Conservation (phyloP, 1,140 invertebrate species). For the Cepaea nemoralis region DNA sequence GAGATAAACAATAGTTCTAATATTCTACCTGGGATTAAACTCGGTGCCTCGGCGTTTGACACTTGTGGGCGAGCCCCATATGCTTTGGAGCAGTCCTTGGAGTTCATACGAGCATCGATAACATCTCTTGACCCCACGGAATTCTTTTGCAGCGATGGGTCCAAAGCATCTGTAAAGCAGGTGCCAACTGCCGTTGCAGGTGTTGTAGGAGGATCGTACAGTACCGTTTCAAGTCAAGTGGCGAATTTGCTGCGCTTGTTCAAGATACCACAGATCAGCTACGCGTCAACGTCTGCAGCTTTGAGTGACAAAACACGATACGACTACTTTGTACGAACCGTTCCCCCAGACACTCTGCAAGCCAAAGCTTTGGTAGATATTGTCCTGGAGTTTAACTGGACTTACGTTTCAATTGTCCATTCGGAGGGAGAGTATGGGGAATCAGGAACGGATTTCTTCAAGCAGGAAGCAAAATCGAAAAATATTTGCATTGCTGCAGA, state of each 20-base stretch:
- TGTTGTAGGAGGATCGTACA: slow-evolving; percentile 69
- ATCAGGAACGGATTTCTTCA: slow-evolving; percentile 69
- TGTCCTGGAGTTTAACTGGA: slow-evolving; percentile 79
- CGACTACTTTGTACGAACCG: slow-evolving; percentile 83
- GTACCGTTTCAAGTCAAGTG: slow-evolving; percentile 83
- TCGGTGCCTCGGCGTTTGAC: slow-evolving; percentile 85
- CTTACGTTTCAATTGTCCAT: slow-evolving; percentile 82
- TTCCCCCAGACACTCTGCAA: slow-evolving; percentile 81
- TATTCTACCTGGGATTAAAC: slow-evolving; percentile 75
- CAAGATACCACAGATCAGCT: slow-evolving; percentile 84
- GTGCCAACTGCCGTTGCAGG: slow-evolving; percentile 61
- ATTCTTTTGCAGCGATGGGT: slow-evolving; percentile 66
- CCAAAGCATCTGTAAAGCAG: slow-evolving; percentile 57
- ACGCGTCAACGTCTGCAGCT: slow-evolving; percentile 82
- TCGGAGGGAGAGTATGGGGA: slow-evolving; percentile 84
- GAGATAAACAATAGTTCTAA: slow-evolving; percentile 78
- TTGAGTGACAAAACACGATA: slow-evolving; percentile 76
- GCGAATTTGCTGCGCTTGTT: slow-evolving; percentile 79
- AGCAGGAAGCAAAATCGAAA: slow-evolving; percentile 60
- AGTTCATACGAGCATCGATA: slow-evolving; percentile 78
- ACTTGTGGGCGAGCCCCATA: slow-evolving; percentile 85
- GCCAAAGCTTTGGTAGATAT: slow-evolving; percentile 83
- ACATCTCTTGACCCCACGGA: slow-evolving; percentile 67
- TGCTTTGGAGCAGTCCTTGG: slow-evolving; percentile 84
- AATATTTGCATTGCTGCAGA: slow-evolving; percentile 67